Evolutionary conservation across 2,888 invertebrate genomes (phyloP).

Genomic region (Drosophila acutilabella): DNA sequence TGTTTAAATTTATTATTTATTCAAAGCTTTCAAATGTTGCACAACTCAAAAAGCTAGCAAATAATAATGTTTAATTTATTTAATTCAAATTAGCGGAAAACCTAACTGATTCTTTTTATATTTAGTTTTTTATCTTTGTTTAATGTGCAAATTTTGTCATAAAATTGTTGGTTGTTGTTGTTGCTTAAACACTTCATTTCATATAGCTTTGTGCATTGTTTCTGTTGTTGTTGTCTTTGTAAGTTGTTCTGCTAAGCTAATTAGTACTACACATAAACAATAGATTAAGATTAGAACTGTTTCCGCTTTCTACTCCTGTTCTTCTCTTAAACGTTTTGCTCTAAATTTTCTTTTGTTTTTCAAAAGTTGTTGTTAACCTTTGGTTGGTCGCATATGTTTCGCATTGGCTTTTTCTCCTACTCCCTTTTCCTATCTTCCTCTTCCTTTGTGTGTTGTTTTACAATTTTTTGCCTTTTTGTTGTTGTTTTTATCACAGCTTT

Average conservation of each 20-base stretch:
- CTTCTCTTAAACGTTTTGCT: constrained; percentile 23
- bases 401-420: constrained; percentile 64
- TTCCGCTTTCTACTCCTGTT: constrained; percentile 17
- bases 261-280: constrained; percentile 20
- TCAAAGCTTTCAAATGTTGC: constrained; percentile 50
- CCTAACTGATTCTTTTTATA: not conserved
- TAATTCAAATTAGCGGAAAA: constrained; percentile 28
- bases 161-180: constrained; percentile 34
- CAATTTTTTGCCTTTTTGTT: constrained; percentile 49
- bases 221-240: constrained; percentile 26
- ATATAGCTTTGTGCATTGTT: constrained; percentile 10
- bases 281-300: constrained; percentile 23
- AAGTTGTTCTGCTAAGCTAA: constrained; percentile 54
- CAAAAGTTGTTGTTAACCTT: constrained; percentile 78
- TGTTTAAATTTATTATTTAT: constrained; percentile 1
- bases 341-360: constrained; percentile 27
- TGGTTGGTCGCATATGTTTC: constrained; percentile 79
- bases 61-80: constrained; percentile 34
- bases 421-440: not conserved
- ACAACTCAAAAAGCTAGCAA: constrained; percentile 67
- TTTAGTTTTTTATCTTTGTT: not conserved
- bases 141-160: constrained; percentile 19
- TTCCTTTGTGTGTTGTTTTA: constrained; percentile 38
- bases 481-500: constrained; percentile 74
- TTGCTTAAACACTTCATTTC: constrained; percentile 48